A percentile compares a stretch with the other conserved stretches of the same genome.
Evolutionary conservation across 2,797 vertebrate species (phyloP).

Genomic region (Eidolon dupreanum): DNA sequence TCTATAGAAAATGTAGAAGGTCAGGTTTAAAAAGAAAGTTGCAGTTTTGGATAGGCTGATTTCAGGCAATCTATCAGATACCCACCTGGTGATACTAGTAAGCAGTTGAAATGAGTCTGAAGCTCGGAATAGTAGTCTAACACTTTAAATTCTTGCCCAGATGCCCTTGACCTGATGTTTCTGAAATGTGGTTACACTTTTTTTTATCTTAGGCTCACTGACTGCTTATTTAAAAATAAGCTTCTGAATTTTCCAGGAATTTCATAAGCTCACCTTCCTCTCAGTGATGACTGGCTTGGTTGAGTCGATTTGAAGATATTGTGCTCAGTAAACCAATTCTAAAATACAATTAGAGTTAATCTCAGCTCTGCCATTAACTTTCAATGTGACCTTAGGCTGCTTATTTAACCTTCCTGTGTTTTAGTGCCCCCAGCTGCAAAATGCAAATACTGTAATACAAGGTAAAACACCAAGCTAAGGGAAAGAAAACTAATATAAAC

Average conservation of each 20-base stretch:
- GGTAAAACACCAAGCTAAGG: background rate
- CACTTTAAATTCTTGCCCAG: background rate
- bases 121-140: background rate
- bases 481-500: conserved; percentile 59
- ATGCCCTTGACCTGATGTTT: background rate
- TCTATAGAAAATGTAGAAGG: background rate
- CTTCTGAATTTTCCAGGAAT: conserved; percentile 11
- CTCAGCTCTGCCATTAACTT: conserved; percentile 45
- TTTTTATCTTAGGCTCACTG: background rate
- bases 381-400: background rate
- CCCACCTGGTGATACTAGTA: background rate
- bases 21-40: background rate
- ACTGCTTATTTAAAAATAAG: conserved; percentile 33
- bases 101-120: background rate
- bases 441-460: conserved; percentile 49
- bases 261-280: background rate
- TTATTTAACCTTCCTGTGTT: conserved; percentile 34
- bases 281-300: background rate
- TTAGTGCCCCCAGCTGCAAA: conserved; percentile 3
- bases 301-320: background rate
- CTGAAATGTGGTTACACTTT: background rate
- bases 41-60: background rate
- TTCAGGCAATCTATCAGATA: background rate
- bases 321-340: background rate
- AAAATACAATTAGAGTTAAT: conserved; percentile 45